Evolutionary conservation across 2,113 vertebrate genomes (phyloP).

Genomic region (Neodon shergylaensis): DNA sequence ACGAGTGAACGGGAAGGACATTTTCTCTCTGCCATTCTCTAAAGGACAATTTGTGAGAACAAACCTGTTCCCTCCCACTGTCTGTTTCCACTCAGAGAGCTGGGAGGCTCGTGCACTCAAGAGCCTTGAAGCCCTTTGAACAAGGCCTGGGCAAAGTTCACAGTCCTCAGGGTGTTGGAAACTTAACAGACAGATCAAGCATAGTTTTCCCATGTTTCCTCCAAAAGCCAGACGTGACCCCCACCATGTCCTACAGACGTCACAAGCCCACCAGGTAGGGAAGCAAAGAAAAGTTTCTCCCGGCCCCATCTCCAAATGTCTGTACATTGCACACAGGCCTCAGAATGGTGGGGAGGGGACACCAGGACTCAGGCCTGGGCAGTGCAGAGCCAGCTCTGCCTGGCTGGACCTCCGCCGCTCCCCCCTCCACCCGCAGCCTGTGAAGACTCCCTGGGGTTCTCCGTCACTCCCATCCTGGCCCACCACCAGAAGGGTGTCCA

Average conservation of each 20-base stretch:
- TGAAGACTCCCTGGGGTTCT: not conserved
- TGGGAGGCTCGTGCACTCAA: not conserved
- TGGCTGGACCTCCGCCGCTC: not conserved
- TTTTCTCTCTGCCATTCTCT: not conserved
- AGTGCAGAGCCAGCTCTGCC: not conserved
- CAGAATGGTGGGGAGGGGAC: not conserved
- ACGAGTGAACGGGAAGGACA: not conserved
- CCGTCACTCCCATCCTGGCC: not conserved
- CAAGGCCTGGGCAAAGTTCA: not conserved
- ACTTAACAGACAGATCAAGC: not conserved
- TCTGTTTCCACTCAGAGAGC: not conserved
- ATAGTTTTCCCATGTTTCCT: not conserved
- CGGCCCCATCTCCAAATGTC: not conserved
- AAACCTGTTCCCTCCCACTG: not conserved
- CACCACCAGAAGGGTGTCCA: not conserved
- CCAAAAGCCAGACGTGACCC: not conserved
- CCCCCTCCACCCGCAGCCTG: not conserved
- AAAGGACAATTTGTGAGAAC: not conserved
- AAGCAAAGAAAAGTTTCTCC: not conserved
- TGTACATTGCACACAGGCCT: too few relatives aligned
- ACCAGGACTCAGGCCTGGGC: not conserved
- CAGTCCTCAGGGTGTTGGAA: not conserved
- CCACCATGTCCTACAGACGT: not conserved
- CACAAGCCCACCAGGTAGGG: not conserved
- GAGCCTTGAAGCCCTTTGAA: not conserved